Evolutionary conservation across 2,113 vertebrate genomes (phyloP).

Genomic region (Erythrocebus patas): DNA sequence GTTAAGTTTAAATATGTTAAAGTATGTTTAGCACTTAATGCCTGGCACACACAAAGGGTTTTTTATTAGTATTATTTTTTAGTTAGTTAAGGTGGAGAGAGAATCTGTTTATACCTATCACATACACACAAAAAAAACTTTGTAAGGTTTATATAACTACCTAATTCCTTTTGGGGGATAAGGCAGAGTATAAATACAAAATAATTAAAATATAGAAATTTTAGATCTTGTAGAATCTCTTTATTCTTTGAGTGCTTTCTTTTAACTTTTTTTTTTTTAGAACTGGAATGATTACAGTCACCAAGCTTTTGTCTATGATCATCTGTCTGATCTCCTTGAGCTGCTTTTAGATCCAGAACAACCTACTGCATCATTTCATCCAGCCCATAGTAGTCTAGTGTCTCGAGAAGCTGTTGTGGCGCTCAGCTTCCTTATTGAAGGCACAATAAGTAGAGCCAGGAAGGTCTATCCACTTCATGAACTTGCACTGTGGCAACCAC

Average conservation of each 20-base stretch:
- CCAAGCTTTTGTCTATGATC: slow-evolving; percentile 88
- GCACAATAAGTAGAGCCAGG: slow-evolving; percentile 78
- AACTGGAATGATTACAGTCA: slow-evolving; percentile 97
- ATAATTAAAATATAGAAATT: slow-evolving; percentile 28
- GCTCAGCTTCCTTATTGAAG: slow-evolving; percentile 93
- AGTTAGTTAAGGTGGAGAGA: slow-evolving; percentile 7
- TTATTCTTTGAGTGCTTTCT: background rate
- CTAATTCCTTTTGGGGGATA: background rate
- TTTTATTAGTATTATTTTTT: slow-evolving; percentile 32
- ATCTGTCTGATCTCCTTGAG: slow-evolving; percentile 90
- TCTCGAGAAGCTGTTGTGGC: slow-evolving; percentile 87
- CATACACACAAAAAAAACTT: background rate
- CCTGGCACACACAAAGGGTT: background rate
- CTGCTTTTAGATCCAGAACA: slow-evolving; percentile 93
- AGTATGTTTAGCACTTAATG: background rate
- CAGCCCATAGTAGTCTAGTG: slow-evolving; percentile 83
- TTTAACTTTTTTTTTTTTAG: slow-evolving; percentile 77
- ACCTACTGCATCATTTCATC: slow-evolving; percentile 86
- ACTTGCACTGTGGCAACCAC: slow-evolving; percentile 87
- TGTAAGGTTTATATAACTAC: background rate
- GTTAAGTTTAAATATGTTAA: slow-evolving; percentile 28
- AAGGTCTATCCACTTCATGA: slow-evolving; percentile 86
- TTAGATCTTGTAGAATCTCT: background rate
- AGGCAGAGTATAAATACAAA: background rate
- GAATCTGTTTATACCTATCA: background rate